These are phyloP conservation scores for Asbolus verrucosus DNA, from an alignment of 1,140 invertebrate genomes.

Conservation along the genomic window DNA sequence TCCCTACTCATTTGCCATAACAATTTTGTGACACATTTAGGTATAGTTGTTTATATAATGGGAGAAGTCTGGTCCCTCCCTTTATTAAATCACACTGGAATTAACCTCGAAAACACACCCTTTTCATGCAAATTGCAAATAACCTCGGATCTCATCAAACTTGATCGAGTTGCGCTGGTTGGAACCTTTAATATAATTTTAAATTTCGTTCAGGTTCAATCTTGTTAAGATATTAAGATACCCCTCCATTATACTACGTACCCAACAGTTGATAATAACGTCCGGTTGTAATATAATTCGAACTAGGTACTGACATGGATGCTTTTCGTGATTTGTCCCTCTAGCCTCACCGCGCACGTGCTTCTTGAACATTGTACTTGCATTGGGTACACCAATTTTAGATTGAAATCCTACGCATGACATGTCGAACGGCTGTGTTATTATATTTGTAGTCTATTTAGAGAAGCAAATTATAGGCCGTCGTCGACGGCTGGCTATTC, in stretches of 20 bases:
- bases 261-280: constrained; percentile 17
- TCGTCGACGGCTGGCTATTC: constrained; percentile 2
- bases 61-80: constrained; percentile 2
- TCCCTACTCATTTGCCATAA: too few relatives aligned
- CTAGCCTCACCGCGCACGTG: too few relatives aligned
- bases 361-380: too few relatives aligned
- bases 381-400: neutral
- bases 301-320: too few relatives aligned
- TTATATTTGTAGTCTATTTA: constrained; percentile 32
- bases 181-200: too few relatives aligned
- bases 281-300: constrained; percentile 5
- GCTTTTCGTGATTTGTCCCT: too few relatives aligned
- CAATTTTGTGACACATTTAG: too few relatives aligned
- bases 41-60: neutral
- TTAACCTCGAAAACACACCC: constrained; percentile 8
- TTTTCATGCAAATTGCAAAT: constrained; percentile 18
- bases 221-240: neutral
- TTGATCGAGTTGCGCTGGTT: neutral
- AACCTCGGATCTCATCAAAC: neutral
- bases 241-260: neutral
- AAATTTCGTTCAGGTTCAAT: neutral
- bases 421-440: constrained; percentile 7
- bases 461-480: constrained; percentile 34
- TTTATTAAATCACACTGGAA: neutral
- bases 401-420: neutral